phyloP scores from a whole-genome alignment of 2,888 invertebrate species.

The Aspidapion aeneum region DNA sequence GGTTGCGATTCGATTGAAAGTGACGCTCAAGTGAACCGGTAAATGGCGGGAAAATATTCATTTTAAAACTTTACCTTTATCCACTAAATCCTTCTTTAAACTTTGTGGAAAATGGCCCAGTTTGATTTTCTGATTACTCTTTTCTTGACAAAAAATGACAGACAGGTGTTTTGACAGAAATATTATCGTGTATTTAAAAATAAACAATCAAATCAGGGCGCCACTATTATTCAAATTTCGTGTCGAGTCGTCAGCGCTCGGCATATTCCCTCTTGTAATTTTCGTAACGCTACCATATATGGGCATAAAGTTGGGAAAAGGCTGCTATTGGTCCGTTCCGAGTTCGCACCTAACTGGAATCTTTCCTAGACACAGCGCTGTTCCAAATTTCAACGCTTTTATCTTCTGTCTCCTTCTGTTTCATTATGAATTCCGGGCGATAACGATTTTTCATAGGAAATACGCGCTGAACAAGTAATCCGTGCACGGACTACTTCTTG shows the following conservation, averaged over 20 bases:
- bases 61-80: too few species aligned
- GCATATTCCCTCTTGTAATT: slow-evolving; percentile 53
- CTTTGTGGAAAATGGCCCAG: too few species aligned
- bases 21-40: neutral
- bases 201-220: neutral
- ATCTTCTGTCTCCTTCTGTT: too few species aligned
- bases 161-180: neutral
- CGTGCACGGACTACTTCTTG: too few species aligned
- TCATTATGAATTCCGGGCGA: too few species aligned
- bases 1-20: neutral
- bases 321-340: slow-evolving; percentile 57
- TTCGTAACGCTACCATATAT: slow-evolving; percentile 75
- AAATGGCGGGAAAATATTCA: neutral
- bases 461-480: too few species aligned
- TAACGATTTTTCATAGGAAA: too few species aligned
- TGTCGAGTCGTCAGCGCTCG: neutral
- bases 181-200: neutral
- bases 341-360: slow-evolving; percentile 45
- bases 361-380: slow-evolving; percentile 34
- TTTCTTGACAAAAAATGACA: too few species aligned
- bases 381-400: too few species aligned
- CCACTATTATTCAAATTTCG: neutral
- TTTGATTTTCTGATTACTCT: neutral
- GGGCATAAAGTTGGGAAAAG: slow-evolving; percentile 70
- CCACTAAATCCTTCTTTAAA: too few species aligned